Evolutionary conservation across 2,113 vertebrate genomes (phyloP).

Genomic region (Phaethon lepturus): DNA sequence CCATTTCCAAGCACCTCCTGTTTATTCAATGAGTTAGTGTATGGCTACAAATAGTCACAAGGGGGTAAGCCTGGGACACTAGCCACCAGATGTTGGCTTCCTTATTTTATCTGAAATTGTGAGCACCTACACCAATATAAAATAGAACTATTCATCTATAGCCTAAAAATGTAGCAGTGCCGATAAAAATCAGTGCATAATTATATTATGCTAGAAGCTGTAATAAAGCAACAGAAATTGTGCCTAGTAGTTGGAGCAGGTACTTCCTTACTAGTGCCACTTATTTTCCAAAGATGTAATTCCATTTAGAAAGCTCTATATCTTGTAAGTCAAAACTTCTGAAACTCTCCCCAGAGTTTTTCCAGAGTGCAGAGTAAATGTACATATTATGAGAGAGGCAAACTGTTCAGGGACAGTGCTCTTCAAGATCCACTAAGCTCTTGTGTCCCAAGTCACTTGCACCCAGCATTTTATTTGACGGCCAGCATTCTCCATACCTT

Average conservation of each 20-base stretch:
- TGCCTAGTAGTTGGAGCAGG: background rate
- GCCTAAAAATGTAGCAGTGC: background rate
- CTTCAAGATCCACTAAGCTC: background rate
- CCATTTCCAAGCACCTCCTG: background rate
- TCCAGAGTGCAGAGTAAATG: background rate
- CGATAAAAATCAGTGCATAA: background rate
- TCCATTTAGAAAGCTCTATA: background rate
- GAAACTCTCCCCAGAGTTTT: background rate
- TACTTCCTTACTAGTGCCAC: background rate
- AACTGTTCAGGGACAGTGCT: background rate
- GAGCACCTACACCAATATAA: background rate
- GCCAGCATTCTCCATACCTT: background rate
- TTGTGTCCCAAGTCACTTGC: fast-evolving
- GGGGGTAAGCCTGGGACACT: background rate
- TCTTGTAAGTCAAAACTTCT: background rate
- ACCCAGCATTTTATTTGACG: background rate
- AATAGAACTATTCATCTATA: background rate
- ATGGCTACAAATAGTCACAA: background rate
- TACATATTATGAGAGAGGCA: background rate
- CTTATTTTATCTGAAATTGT: background rate
- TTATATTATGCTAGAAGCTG: background rate
- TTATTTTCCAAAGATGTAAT: background rate
- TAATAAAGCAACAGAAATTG: background rate
- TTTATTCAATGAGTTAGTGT: background rate
- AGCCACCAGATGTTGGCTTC: background rate